These are phyloP conservation scores for Amazonetta brasiliensis DNA, from an alignment of 2,797 vertebrate genomes.

Conservation along the genomic window DNA sequence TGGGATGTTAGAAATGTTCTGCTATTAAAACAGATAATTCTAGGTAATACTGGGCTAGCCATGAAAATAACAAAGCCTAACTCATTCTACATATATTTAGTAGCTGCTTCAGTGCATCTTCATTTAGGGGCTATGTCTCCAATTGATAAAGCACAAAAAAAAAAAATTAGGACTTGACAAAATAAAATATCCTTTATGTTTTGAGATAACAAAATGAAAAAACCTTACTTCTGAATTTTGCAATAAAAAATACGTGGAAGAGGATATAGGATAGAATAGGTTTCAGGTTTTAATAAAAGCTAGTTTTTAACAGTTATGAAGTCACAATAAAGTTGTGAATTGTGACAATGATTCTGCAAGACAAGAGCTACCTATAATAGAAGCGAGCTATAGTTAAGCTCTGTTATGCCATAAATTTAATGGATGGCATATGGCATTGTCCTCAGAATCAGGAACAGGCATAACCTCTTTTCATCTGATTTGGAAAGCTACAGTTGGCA, in stretches of 20 bases:
- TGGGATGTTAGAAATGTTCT: neutral
- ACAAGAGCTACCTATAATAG: neutral
- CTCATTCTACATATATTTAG: neutral
- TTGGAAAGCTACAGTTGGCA: neutral
- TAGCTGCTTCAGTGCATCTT: neutral
- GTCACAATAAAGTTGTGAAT: neutral
- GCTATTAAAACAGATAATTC: neutral
- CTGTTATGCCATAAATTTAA: neutral
- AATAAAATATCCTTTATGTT: neutral
- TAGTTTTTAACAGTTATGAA: neutral
- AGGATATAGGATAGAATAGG: neutral
- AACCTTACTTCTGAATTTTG: neutral
- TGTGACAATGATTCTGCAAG: neutral
- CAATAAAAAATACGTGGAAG: neutral
- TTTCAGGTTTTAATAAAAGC: neutral
- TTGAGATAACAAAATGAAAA: neutral
- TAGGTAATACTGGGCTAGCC: neutral
- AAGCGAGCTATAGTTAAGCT: neutral
- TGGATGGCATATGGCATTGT: accelerated
- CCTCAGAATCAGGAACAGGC: neutral
- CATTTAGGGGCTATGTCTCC: neutral
- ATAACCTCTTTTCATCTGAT: neutral
- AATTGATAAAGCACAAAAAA: neutral
- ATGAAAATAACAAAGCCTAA: neutral
- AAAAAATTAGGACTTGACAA: neutral